These are phyloP conservation scores for Drosophila mimica DNA, from an alignment of 2,888 invertebrate genomes.

Conservation along the genomic window DNA sequence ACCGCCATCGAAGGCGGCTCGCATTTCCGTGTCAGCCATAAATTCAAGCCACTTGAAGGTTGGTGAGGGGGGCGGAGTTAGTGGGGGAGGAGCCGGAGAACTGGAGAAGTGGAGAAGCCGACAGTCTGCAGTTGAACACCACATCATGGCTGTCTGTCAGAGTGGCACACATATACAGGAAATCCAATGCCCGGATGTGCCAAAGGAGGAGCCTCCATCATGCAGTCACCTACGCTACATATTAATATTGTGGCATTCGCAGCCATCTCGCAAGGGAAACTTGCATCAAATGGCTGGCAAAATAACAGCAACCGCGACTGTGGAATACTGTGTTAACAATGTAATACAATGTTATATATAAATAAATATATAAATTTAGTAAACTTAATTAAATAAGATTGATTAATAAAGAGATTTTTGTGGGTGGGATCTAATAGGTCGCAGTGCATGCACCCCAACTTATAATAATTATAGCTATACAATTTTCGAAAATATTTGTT, in stretches of 20 bases:
- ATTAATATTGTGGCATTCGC: conserved; percentile 56
- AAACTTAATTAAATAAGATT: too few relatives aligned
- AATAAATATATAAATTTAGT: too few relatives aligned
- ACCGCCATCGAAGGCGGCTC: conserved; percentile 49
- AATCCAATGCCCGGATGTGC: conserved; percentile 19
- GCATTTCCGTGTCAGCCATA: conserved; percentile 74
- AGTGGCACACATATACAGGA: conserved; percentile 17
- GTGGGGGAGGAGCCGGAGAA: neutral
- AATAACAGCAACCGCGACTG: neutral
- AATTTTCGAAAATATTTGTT: neutral
- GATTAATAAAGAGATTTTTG: too few relatives aligned
- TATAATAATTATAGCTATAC: neutral
- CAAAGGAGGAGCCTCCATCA: neutral
- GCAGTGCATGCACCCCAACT: too few relatives aligned
- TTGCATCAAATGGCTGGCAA: conserved; percentile 46
- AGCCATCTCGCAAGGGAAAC: conserved; percentile 13
- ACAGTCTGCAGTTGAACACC: conserved; percentile 26
- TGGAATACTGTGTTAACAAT: neutral
- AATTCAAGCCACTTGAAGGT: conserved; percentile 60
- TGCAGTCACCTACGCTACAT: conserved; percentile 43
- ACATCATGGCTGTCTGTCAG: conserved; percentile 30
- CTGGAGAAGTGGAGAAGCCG: conserved; percentile 29
- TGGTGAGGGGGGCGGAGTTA: neutral
- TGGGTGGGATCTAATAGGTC: too few relatives aligned
- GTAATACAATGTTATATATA: neutral